Percentiles rank a stretch among this genome's conserved stretches.
These are phyloP conservation scores for Hemiprocne comata DNA, from an alignment of 2,113 vertebrate genomes.

Conservation along the genomic window DNA sequence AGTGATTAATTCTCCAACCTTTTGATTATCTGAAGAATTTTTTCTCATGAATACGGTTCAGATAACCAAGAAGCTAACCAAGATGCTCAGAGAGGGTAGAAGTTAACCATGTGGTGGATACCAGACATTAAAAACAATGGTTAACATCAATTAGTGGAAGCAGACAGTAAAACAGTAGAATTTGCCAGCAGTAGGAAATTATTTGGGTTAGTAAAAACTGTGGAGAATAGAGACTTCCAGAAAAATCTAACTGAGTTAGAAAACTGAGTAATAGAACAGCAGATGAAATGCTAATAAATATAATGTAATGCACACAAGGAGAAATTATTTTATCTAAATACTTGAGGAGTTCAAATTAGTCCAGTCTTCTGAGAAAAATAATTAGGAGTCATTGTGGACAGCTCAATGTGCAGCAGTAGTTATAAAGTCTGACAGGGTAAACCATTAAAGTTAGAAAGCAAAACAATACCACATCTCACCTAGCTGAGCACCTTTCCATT, in stretches of 20 bases:
- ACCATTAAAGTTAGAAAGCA: slow-evolving; percentile 52
- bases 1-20: not conserved
- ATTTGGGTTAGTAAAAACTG: slow-evolving; percentile 59
- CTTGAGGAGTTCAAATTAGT: slow-evolving; percentile 58
- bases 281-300: slow-evolving; percentile 67
- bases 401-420: slow-evolving; percentile 68
- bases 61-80: not conserved
- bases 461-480: slow-evolving; percentile 26
- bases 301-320: slow-evolving; percentile 55
- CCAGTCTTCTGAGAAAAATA: slow-evolving; percentile 57
- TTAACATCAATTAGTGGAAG: slow-evolving; percentile 61
- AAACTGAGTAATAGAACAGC: slow-evolving; percentile 51
- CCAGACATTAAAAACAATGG: slow-evolving; percentile 45
- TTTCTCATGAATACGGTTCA: not conserved
- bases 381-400: slow-evolving; percentile 72
- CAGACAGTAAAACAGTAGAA: slow-evolving; percentile 33
- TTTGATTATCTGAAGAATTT: slow-evolving; percentile 9
- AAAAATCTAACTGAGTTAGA: slow-evolving; percentile 46
- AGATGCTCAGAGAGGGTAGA: not conserved
- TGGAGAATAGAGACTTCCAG: slow-evolving; percentile 5
- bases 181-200: slow-evolving; percentile 31
- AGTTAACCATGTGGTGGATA: slow-evolving; percentile 34
- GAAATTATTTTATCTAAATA: slow-evolving; percentile 53
- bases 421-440: slow-evolving; percentile 55
- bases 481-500: not conserved